Conservation (phyloP, 1,140 invertebrate species). For the Liolophura sinensis region DNA sequence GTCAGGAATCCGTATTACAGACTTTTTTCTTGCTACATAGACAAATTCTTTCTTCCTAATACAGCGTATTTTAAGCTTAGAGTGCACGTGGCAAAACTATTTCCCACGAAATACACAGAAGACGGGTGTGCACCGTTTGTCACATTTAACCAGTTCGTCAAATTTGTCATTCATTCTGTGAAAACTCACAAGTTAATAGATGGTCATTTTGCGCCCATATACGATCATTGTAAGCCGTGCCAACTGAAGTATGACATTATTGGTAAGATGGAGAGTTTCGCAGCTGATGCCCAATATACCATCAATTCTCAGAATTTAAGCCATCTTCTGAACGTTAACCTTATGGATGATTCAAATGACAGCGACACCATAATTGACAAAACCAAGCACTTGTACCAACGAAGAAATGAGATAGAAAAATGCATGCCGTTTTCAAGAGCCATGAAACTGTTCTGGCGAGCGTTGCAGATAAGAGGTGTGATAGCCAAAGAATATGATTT, state of each 20-base stretch:
- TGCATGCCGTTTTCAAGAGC: no score
- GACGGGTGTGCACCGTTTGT: slow-evolving; percentile 7
- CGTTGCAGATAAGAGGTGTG: no score
- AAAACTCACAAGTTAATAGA: slow-evolving; percentile 10
- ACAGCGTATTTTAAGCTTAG: no score
- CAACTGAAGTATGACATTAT: slow-evolving; percentile 47
- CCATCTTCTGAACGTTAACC: background rate
- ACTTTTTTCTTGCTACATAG: no score
- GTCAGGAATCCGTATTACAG: background rate
- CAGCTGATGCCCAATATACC: slow-evolving; percentile 35
- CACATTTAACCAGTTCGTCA: slow-evolving; percentile 18
- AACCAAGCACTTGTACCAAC: no score
- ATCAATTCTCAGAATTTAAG: slow-evolving; percentile 14
- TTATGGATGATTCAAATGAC: no score
- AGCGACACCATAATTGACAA: no score
- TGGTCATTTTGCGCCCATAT: slow-evolving; percentile 49
- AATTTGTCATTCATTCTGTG: background rate
- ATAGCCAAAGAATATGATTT: no score
- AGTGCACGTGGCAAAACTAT: background rate
- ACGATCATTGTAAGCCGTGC: slow-evolving; percentile 47
- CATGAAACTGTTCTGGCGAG: no score
- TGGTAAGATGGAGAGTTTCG: slow-evolving; percentile 49
- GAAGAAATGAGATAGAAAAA: no score
- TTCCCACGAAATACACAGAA: background rate
- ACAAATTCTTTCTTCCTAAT: no score